Conservation (phyloP, 2,113 vertebrate species). For the Phyllostomus hastatus region DNA sequence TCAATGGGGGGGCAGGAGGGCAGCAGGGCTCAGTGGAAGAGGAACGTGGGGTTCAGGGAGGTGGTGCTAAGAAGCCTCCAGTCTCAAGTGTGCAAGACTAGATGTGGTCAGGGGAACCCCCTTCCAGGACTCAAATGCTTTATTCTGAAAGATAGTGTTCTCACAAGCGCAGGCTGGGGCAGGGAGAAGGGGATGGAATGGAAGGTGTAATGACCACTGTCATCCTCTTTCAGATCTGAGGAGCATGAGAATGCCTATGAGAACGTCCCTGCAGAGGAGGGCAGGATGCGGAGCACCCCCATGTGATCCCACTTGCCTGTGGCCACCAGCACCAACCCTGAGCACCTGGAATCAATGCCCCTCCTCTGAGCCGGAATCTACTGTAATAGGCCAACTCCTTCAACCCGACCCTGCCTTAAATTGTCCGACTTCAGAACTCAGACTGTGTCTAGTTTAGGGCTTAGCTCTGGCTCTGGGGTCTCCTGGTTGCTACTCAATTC, state of each 20-base stretch:
- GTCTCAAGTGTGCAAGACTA: neutral
- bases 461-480: neutral
- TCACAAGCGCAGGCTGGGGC: neutral
- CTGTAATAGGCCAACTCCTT: neutral
- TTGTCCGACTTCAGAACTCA: neutral
- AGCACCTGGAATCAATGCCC: neutral
- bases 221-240: conserved; percentile 69
- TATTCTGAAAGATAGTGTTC: neutral
- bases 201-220: neutral
- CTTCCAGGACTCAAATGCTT: neutral
- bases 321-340: neutral
- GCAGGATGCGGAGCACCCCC: conserved; percentile 75
- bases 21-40: neutral
- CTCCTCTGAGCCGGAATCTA: neutral
- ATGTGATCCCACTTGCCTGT: conserved; percentile 67
- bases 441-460: neutral
- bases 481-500: neutral
- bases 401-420: neutral
- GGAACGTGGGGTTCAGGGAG: neutral
- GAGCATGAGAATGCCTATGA: conserved; percentile 72
- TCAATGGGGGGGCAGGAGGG: neutral
- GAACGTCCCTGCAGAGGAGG: conserved; percentile 64
- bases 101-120: neutral
- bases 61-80: neutral
- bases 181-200: neutral